Conservation (phyloP, 2,797 vertebrate species). For the Siniperca scherzeri region DNA sequence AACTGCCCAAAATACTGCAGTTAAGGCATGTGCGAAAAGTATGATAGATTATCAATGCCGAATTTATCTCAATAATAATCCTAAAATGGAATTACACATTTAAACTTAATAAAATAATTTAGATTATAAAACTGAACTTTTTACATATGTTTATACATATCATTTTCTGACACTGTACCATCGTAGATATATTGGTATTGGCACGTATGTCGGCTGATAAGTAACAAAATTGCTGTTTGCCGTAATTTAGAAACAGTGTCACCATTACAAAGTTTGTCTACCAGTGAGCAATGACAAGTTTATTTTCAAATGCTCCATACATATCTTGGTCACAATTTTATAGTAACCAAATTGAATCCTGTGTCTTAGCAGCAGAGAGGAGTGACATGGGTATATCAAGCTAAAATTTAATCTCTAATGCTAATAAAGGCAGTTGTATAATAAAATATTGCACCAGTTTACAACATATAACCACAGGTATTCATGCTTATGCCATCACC, state of each 20-base stretch:
- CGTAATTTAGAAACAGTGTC: rapidly evolving
- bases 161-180: background rate
- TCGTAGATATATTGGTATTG: background rate
- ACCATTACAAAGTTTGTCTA: background rate
- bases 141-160: background rate
- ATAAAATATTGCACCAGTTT: background rate
- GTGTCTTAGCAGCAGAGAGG: too few species aligned
- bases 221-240: background rate
- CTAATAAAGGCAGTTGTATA: background rate
- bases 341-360: too few species aligned
- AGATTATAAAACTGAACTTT: background rate
- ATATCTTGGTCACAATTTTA: too few species aligned
- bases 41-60: background rate
- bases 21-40: background rate
- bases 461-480: background rate
- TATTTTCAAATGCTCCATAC: background rate
- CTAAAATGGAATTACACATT: background rate
- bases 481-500: background rate
- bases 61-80: background rate
- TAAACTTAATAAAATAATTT: background rate
- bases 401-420: background rate
- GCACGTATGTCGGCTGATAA: too few species aligned
- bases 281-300: background rate
- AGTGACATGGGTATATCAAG: too few species aligned
- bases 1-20: background rate